Evolutionary conservation across 2,888 invertebrate genomes (phyloP).

Genomic region (Dione vanillae): DNA sequence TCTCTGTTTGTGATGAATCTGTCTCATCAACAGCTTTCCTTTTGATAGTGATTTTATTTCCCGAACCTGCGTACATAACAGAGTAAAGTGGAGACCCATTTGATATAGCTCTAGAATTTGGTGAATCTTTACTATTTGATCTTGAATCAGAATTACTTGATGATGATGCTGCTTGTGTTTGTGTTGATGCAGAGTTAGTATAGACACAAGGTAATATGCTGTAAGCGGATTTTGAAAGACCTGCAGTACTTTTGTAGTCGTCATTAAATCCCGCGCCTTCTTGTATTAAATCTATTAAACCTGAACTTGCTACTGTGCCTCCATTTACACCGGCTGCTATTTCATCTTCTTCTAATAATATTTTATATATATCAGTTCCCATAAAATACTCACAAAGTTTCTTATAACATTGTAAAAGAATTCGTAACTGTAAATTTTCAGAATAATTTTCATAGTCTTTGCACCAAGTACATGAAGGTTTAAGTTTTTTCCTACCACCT

Average conservation of each 20-base stretch:
- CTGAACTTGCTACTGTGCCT: slow-evolving; percentile 80
- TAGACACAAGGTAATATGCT: slow-evolving; percentile 90
- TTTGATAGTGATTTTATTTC: slow-evolving; percentile 93
- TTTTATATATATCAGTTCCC: slow-evolving; percentile 88
- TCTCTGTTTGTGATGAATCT: slow-evolving; percentile 71
- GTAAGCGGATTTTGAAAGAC: slow-evolving; percentile 89
- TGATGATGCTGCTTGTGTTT: slow-evolving; percentile 69
- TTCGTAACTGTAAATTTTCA: slow-evolving; percentile 92
- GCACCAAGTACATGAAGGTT: slow-evolving; percentile 93
- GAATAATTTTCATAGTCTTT: slow-evolving; percentile 92
- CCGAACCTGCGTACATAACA: slow-evolving; percentile 91
- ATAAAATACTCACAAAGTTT: slow-evolving; percentile 93
- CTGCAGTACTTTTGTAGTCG: slow-evolving; percentile 89
- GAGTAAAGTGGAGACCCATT: slow-evolving; percentile 86
- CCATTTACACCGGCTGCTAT: slow-evolving; percentile 80
- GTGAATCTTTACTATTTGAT: slow-evolving; percentile 68
- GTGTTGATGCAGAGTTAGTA: slow-evolving; percentile 85
- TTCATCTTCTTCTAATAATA: slow-evolving; percentile 82
- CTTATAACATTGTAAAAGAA: slow-evolving; percentile 94
- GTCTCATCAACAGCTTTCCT: slow-evolving; percentile 87
- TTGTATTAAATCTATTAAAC: slow-evolving; percentile 89
- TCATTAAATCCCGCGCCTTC: slow-evolving; percentile 92
- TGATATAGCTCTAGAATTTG: slow-evolving; percentile 70
- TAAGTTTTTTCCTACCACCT: slow-evolving; percentile 92
- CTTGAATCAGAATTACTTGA: slow-evolving; percentile 65